Conservation (phyloP, 2,797 vertebrate genomes). For the Bryconaethiops microstoma region DNA sequence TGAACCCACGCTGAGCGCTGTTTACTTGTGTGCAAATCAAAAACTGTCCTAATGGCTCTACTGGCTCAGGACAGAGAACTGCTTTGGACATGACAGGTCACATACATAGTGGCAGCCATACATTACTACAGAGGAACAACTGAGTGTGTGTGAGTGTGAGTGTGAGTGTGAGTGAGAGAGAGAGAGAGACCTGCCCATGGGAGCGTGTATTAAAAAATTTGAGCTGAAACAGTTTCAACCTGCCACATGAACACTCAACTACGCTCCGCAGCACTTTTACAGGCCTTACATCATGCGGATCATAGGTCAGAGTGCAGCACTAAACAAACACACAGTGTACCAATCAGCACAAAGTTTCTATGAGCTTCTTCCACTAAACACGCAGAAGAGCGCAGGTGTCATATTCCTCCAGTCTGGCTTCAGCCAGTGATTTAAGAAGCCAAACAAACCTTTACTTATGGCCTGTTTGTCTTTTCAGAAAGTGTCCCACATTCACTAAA, state of each 20-base stretch:
- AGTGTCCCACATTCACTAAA: background rate
- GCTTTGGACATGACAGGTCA: background rate
- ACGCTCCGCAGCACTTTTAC: background rate
- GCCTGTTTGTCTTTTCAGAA: background rate
- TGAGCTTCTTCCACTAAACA: background rate
- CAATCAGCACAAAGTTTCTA: conserved; percentile 37
- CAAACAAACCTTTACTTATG: background rate
- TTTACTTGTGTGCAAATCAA: conserved; percentile 13
- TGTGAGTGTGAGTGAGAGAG: background rate
- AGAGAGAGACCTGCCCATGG: background rate
- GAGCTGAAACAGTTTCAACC: conserved; percentile 14
- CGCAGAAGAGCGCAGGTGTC: background rate
- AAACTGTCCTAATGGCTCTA: background rate
- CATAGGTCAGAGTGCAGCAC: conserved; percentile 35
- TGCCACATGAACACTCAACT: background rate
- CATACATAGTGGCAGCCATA: background rate
- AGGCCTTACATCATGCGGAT: conserved; percentile 37
- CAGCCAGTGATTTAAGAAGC: background rate
- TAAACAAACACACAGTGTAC: conserved; percentile 37
- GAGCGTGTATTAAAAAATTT: background rate
- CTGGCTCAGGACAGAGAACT: background rate
- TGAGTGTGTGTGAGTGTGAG: background rate
- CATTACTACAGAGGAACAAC: background rate
- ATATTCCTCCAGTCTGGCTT: background rate
- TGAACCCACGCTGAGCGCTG: conserved; percentile 11